Base-by-base conservation (phyloP, 2,113 vertebrate species). In the Zingel zingel region DNA sequence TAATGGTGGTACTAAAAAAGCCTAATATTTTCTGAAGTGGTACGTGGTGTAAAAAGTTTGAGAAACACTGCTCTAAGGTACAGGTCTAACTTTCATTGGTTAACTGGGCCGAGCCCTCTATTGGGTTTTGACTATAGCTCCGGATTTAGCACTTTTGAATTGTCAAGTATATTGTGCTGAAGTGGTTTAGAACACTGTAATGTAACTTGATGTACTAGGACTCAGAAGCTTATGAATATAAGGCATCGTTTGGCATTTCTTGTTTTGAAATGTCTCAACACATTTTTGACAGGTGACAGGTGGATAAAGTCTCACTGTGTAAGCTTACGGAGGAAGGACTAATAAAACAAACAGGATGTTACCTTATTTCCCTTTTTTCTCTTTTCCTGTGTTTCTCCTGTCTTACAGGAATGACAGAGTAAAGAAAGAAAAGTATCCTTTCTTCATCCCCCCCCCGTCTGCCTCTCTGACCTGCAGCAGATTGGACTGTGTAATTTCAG, bases 401-500 rank as follows among this genome's bases (percentile, higher is more conserved):
- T 27, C 14, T 56, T 23, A 12, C 14, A 76, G 56, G 48, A 61
- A 33, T 33, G 30, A 33, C 30, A 5, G 5, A 33, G 43, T 0
- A 73, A 58, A 50, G 21, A 80, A 51, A 27, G 50, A 47, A 69
- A 51, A 16, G 9, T 27, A 16, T 67, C 7, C n/a, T 23, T 2
- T 18, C 27, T 30, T 0, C 62, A 15, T 13, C 33, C 27, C 50
- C 64, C 65, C 13, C 43, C 63, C 53, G 33, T 54, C 50, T 48
- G 81, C 82, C 76, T 72, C 75, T 83, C 56, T 73, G 75, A 79
- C 85, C 75, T 75, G 65, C 71, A 78, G 61, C 56, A 71, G 71
- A 70, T 75, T 58, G 61, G 76, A 48, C 66, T 36, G n/a, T 66
- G 84, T 86, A 72, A 88, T 86, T 39, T 33, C 54, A 72, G 79